Conservation (phyloP, 2,113 vertebrate genomes). For the Oncorhynchus clarkii region DNA sequence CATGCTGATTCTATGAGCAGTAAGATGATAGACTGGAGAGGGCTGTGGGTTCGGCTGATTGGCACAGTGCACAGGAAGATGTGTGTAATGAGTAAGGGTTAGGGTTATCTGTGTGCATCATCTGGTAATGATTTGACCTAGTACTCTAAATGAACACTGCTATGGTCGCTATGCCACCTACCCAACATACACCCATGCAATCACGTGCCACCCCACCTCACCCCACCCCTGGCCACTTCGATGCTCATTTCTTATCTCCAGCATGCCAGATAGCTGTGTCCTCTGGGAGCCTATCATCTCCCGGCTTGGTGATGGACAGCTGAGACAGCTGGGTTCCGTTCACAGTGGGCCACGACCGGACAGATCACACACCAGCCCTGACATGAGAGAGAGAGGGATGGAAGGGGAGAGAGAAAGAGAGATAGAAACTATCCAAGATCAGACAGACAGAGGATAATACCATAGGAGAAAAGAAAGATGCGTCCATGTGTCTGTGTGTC, state of each 20-base stretch:
- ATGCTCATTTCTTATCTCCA: conserved; percentile 74
- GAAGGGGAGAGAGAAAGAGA: no score
- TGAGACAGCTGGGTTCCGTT: conserved; percentile 74
- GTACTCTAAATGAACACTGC: neutral
- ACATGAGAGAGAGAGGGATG: conserved; percentile 27
- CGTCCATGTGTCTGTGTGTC: no score
- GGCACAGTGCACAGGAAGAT: no score
- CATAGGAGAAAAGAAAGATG: no score
- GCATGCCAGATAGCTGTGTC: conserved; percentile 73
- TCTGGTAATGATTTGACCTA: no score
- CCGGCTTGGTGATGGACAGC: conserved; percentile 82
- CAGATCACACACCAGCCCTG: conserved; percentile 47
- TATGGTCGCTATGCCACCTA: neutral
- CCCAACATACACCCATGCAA: conserved; percentile 19
- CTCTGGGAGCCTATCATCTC: conserved; percentile 77
- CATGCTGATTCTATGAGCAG: no score
- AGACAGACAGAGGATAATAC: no score
- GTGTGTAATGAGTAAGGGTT: no score
- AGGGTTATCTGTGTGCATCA: no score
- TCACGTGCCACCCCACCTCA: conserved; percentile 10
- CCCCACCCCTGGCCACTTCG: conserved; percentile 45
- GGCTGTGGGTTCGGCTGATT: no score
- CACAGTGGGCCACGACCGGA: conserved; percentile 61
- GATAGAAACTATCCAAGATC: neutral
- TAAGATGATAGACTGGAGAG: no score